A percentile compares a stretch with the other conserved stretches of the same genome.
phyloP scores from a whole-genome alignment of 2,113 vertebrate genomes.

The Polypterus bichir region DNA sequence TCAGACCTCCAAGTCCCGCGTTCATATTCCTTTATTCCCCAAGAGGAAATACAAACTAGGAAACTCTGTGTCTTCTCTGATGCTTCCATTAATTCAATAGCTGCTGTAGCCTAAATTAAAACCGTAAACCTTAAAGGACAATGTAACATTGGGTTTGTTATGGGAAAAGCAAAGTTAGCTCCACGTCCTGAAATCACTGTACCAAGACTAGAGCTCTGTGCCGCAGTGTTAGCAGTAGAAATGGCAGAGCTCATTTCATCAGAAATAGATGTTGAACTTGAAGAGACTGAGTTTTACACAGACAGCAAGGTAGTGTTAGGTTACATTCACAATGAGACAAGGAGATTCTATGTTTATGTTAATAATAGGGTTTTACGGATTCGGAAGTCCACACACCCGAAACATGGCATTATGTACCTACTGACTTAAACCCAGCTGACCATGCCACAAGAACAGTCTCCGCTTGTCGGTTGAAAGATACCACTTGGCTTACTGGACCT shows the following conservation, averaged over 20 bases:
- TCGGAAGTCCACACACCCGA: conserved; percentile 3
- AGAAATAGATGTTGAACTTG: conserved; percentile 10
- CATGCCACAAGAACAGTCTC: conserved; percentile 11
- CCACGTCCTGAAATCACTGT: neutral
- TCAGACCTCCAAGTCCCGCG: neutral
- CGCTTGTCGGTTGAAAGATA: conserved; percentile 1
- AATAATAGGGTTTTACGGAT: conserved; percentile 9
- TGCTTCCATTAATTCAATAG: neutral
- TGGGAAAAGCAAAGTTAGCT: neutral
- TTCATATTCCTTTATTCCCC: neutral
- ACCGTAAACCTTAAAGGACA: neutral
- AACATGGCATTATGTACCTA: conserved; percentile 14
- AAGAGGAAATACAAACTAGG: neutral
- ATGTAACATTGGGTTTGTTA: neutral
- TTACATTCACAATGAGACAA: conserved; percentile 14
- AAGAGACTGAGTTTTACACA: conserved; percentile 11
- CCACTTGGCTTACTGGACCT: conserved; percentile 14
- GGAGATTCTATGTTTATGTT: conserved; percentile 13
- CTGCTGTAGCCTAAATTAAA: neutral
- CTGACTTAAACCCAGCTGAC: conserved; percentile 15
- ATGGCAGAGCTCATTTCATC: conserved; percentile 3
- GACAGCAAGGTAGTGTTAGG: conserved; percentile 14
- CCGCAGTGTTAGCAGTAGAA: conserved; percentile 2
- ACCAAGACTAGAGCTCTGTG: neutral
- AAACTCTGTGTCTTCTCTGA: neutral